Base-by-base conservation (phyloP, 2,113 vertebrate genomes). In the Pristiophorus japonicus region DNA sequence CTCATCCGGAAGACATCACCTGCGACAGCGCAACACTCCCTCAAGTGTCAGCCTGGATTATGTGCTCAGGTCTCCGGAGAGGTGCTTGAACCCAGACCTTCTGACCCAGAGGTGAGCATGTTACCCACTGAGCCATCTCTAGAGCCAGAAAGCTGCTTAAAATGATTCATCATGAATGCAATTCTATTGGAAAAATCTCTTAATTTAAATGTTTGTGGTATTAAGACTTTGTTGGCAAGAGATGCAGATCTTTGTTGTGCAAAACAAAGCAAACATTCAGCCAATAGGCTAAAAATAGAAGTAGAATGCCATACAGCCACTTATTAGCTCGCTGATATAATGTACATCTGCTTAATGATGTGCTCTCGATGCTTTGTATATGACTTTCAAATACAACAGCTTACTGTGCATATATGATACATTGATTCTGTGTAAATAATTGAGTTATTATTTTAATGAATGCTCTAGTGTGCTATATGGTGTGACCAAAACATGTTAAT, bases 251-350 rank as follows among this genome's bases (percentile, higher is more conserved):
- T 92, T 38, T 42, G 59, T 63, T 38, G 88, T 65, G 62, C 20
- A 62, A 63, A 92, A 92, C 88, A 92, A 92, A 92, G 88, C 34
- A 92, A 8, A 1, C 6, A 92, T 92, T 92, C 59, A 92, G 59
- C 88, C 18, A 92, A 55, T 30, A 14, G 34, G 34, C 34, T 38
- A 22, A 18, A 92, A 92, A 92, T 65, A 92, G 88, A 81, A 81
- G 59, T 92, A 2, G 34, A 38, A 87, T 87, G 63, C 55, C 59
- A 92, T 38, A 7, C 59, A n/a, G 88, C 55, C 55, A 24, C 88
- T 20, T 38, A 92, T 65, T 63, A 92, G n/a, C 59, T 92, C 59
- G 20, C n/a, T 92, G 55, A 92, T 65, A 62, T 62, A 92, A 65
- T 62, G 18, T 92, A 51, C 8, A 42, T 51, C 34, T 38, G 5